Evolutionary conservation across 2,888 invertebrate genomes (phyloP).

Genomic region (Halictus ligatus): DNA sequence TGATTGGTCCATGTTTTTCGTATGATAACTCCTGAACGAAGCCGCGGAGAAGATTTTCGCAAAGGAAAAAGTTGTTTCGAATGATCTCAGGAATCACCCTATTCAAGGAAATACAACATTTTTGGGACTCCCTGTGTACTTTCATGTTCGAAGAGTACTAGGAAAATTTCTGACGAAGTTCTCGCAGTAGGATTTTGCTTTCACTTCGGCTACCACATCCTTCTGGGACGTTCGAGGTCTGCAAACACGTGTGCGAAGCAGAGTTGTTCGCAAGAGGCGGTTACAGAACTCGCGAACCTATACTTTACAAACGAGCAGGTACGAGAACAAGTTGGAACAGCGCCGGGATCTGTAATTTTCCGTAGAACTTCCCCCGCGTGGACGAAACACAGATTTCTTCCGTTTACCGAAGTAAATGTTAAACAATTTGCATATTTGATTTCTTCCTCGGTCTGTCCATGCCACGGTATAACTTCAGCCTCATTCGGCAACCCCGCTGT

Average conservation of each 20-base stretch:
- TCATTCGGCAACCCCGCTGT: neutral
- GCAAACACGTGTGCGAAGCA: neutral
- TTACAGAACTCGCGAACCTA: neutral
- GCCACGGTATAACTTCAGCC: neutral
- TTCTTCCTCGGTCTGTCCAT: neutral
- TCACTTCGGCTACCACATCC: neutral
- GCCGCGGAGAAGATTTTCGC: too few relatives aligned
- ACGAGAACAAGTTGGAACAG: slow-evolving; percentile 1
- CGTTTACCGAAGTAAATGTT: neutral
- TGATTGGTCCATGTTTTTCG: too few relatives aligned
- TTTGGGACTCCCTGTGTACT: neutral
- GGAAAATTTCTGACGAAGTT: neutral
- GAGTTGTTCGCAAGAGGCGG: neutral
- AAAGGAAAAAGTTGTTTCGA: too few relatives aligned
- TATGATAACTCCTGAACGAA: too few relatives aligned
- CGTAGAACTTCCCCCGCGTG: neutral
- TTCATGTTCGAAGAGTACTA: neutral
- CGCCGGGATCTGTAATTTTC: neutral
- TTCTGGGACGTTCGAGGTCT: neutral
- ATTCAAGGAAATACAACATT: too few relatives aligned
- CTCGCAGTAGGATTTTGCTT: neutral
- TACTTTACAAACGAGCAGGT: neutral
- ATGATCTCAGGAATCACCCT: too few relatives aligned
- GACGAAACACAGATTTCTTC: slow-evolving; percentile 9
- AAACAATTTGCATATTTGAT: slow-evolving; percentile 11